phyloP scores from a whole-genome alignment of 2,797 vertebrate genomes.

The Enteromius paludinosus region DNA sequence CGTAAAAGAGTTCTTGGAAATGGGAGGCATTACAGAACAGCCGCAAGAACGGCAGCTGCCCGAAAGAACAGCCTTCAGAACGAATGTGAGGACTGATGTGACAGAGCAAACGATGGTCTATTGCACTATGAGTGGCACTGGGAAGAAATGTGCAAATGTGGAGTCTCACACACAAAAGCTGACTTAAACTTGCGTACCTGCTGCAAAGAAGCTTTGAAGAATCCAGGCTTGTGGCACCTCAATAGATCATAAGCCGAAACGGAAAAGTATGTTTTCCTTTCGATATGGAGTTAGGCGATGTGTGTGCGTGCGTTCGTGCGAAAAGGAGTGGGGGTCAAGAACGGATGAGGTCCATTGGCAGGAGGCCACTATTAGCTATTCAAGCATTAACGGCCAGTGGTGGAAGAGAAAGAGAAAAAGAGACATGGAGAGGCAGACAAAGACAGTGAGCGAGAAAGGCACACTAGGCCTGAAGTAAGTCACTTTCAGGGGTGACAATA shows the following conservation, averaged over 20 bases:
- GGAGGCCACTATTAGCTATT: constrained; percentile 81
- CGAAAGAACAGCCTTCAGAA: constrained; percentile 33
- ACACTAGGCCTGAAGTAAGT: constrained; percentile 82
- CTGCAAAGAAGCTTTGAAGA: constrained; percentile 29
- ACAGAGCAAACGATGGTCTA: constrained; percentile 40
- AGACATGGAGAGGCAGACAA: constrained; percentile 64
- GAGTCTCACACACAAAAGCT: constrained; percentile 17
- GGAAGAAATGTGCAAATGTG: constrained; percentile 35
- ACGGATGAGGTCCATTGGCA: constrained; percentile 81
- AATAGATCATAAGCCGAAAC: constrained; percentile 32
- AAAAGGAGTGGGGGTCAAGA: constrained; percentile 81
- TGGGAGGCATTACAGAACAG: constrained; percentile 49
- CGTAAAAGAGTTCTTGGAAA: constrained; percentile 55
- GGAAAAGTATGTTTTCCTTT: constrained; percentile 47
- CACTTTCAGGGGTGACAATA: constrained; percentile 83
- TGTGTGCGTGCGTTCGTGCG: constrained; percentile 62
- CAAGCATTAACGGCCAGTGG: constrained; percentile 82
- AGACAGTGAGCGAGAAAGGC: constrained; percentile 61
- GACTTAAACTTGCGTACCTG: constrained; percentile 35
- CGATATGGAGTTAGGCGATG: constrained; percentile 20
- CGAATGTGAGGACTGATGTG: constrained; percentile 46
- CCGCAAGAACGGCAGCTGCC: constrained; percentile 57
- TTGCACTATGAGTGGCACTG: constrained; percentile 30
- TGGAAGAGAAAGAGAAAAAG: constrained; percentile 63
- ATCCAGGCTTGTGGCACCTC: constrained; percentile 19